Evolutionary conservation across 2,888 invertebrate genomes (phyloP).

Genomic region (Brenthis ino): DNA sequence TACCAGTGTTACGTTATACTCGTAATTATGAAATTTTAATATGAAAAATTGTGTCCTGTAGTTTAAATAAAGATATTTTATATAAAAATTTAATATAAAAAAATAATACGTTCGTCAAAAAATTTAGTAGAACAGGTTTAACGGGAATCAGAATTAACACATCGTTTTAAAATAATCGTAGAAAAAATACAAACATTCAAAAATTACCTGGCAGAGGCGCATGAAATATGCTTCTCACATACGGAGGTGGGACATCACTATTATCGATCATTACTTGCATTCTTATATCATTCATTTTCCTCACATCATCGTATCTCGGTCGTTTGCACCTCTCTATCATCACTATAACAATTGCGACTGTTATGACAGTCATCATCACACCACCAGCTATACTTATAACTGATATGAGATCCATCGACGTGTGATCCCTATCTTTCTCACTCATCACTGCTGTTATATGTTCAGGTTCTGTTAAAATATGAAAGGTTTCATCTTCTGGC

Average conservation of each 20-base stretch:
- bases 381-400: constrained; percentile 79
- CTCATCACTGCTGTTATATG: constrained; percentile 79
- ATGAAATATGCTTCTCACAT: constrained; percentile 81
- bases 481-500: constrained; percentile 72
- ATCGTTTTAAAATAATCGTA: too few species aligned
- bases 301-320: constrained; percentile 67
- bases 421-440: constrained; percentile 66
- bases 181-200: background rate
- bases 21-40: too few species aligned
- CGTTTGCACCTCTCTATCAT: constrained; percentile 73
- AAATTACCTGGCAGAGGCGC: constrained; percentile 80
- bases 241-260: constrained; percentile 73
- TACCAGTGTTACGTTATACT: too few species aligned
- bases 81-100: too few species aligned
- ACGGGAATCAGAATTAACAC: too few species aligned
- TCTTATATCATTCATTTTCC: constrained; percentile 72
- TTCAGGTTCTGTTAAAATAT: constrained; percentile 82
- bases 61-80: too few species aligned
- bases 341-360: constrained; percentile 75
- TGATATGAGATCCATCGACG: constrained; percentile 72
- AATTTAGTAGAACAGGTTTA: too few species aligned
- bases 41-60: too few species aligned
- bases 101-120: too few species aligned
- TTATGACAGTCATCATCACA: constrained; percentile 77
- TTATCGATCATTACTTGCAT: constrained; percentile 76